These are phyloP conservation scores for Caradrina kadenii DNA, from an alignment of 2,888 invertebrate genomes.

Conservation along the genomic window DNA sequence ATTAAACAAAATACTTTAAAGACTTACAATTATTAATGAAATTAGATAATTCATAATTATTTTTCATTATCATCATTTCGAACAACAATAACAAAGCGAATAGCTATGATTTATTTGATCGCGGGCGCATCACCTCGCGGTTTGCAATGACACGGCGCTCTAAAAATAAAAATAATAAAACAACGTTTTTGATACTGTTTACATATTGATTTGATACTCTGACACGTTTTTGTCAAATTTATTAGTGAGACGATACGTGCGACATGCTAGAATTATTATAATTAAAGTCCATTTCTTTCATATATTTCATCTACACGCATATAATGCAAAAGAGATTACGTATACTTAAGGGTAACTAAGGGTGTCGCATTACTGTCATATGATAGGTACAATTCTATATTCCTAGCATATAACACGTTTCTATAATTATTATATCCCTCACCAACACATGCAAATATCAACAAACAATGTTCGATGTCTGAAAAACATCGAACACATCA, in stretches of 20 bases:
- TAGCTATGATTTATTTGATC: conserved; percentile 68
- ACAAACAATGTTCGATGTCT: conserved; percentile 32
- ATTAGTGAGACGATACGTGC: conserved; percentile 31
- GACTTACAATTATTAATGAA: conserved; percentile 80
- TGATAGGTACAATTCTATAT: background rate
- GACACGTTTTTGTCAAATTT: conserved; percentile 17
- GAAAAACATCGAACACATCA: conserved; percentile 36
- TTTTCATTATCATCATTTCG: conserved; percentile 73
- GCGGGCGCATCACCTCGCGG: conserved; percentile 39
- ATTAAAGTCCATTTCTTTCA: background rate
- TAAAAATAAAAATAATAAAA: conserved; percentile 52
- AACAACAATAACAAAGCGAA: conserved; percentile 88
- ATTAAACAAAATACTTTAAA: conserved; percentile 83
- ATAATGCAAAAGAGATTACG: conserved; percentile 40
- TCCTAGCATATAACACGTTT: conserved; percentile 43
- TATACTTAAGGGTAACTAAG: conserved; percentile 48
- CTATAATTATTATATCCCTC: conserved; percentile 16
- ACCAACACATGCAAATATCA: conserved; percentile 34
- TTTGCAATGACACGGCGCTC: conserved; percentile 1
- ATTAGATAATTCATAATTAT: conserved; percentile 82
- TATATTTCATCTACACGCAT: conserved; percentile 1
- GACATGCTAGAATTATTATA: conserved; percentile 30
- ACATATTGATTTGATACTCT: conserved; percentile 30
- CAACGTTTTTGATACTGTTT: conserved; percentile 43
- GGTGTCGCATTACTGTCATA: conserved; percentile 18